phyloP scores from a whole-genome alignment of 2,113 vertebrate genomes.

The Etheostoma cragini region DNA sequence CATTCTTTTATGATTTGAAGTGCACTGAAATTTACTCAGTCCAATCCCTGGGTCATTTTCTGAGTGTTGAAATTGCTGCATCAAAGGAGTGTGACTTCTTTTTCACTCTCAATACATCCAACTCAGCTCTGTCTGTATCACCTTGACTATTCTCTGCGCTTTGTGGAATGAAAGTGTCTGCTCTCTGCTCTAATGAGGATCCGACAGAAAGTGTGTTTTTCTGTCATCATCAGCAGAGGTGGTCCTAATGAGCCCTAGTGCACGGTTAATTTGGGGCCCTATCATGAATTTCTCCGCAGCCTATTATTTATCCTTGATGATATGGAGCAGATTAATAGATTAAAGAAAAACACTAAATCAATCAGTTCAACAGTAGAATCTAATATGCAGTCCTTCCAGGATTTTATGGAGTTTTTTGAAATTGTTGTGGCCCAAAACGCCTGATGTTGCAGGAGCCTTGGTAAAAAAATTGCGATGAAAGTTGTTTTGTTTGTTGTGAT shows the following conservation, averaged over 20 bases:
- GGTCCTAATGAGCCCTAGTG: constrained; percentile 59
- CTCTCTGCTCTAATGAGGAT: constrained; percentile 51
- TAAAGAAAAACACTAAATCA: constrained; percentile 25
- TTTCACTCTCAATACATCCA: constrained; percentile 10
- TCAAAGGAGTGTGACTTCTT: constrained; percentile 20
- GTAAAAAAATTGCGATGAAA: too few relatives aligned
- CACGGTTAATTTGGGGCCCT: constrained; percentile 44
- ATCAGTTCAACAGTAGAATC: constrained; percentile 18
- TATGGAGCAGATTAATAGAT: constrained; percentile 42
- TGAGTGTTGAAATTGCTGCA: constrained; percentile 19
- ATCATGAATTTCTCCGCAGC: constrained; percentile 38
- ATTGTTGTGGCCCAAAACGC: too few relatives aligned
- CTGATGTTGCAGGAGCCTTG: too few relatives aligned
- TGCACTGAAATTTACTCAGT: constrained; percentile 11
- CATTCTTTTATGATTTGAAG: constrained; percentile 21
- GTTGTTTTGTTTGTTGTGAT: too few relatives aligned
- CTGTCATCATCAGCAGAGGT: constrained; percentile 42
- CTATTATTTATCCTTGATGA: constrained; percentile 56
- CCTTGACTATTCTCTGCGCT: constrained; percentile 33
- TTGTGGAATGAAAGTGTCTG: constrained; percentile 45
- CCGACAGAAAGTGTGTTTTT: constrained; percentile 50
- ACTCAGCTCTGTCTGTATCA: constrained; percentile 12
- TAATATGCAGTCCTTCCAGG: not conserved
- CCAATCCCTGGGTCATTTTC: not conserved
- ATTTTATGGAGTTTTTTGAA: too few relatives aligned